Percentiles rank a stretch among this genome's conserved stretches.
Conservation (phyloP, 1,140 invertebrate genomes). For the Zophobas morio region DNA sequence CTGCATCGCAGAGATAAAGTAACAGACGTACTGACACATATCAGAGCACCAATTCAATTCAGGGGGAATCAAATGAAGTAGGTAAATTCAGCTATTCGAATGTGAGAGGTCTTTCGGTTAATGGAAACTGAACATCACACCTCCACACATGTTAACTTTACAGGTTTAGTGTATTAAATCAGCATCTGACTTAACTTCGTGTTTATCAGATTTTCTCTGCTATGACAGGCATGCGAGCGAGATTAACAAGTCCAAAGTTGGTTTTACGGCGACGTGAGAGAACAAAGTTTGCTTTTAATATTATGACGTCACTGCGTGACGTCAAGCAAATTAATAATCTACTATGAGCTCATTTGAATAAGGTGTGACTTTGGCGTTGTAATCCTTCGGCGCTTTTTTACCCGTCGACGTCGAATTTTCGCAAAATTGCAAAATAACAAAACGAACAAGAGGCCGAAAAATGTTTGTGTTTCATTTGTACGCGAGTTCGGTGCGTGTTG, state of each 20-base stretch:
- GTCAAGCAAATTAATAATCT: constrained; percentile 36
- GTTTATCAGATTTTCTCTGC: constrained; percentile 9
- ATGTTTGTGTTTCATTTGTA: constrained; percentile 5
- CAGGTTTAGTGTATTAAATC: not conserved
- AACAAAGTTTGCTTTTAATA: constrained; percentile 34
- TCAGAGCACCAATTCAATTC: too few species aligned
- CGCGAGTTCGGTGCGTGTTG: not conserved
- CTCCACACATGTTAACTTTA: too few species aligned
- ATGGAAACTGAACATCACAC: too few species aligned
- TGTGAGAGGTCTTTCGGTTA: too few species aligned
- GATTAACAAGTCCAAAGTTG: constrained; percentile 20
- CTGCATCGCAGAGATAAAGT: too few species aligned
- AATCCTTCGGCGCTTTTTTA: constrained; percentile 1
- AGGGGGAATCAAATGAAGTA: too few species aligned
- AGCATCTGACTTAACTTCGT: not conserved
- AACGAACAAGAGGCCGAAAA: not conserved
- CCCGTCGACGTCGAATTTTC: not conserved
- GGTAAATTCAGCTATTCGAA: too few species aligned
- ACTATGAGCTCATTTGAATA: constrained; percentile 10
- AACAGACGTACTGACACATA: too few species aligned
- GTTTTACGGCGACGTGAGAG: constrained; percentile 5
- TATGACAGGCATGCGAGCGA: constrained; percentile 12
- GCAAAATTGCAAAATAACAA: not conserved
- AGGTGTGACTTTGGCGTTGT: constrained; percentile 17
- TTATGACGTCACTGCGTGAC: constrained; percentile 2